A percentile compares a stretch with the other conserved stretches of the same genome.
Evolutionary conservation across 2,113 vertebrate genomes (phyloP).

Genomic region (Toxotes chatareus): DNA sequence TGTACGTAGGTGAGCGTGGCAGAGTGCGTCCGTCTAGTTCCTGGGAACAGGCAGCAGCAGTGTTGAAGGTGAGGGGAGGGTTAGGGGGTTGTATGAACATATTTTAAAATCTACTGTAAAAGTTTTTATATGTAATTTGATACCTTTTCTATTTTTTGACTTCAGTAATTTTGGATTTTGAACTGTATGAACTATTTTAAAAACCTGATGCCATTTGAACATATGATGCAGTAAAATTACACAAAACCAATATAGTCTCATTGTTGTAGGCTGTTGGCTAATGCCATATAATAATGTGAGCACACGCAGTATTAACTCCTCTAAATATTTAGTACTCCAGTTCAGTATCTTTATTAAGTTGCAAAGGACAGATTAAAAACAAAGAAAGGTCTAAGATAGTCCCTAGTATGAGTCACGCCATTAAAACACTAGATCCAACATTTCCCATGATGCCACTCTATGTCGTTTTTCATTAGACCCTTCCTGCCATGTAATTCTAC

Average conservation of each 20-base stretch:
- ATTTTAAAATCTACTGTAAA: background rate
- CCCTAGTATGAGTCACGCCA: no score
- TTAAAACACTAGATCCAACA: background rate
- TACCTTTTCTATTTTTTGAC: background rate
- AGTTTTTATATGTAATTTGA: background rate
- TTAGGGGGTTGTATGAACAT: conserved; percentile 3
- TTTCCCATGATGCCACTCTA: background rate
- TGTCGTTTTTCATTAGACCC: no score
- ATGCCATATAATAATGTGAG: background rate
- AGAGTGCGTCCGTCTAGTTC: background rate
- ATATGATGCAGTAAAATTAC: background rate
- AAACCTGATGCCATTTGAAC: background rate
- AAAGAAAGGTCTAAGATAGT: background rate
- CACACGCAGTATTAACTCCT: background rate
- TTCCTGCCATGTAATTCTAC: background rate
- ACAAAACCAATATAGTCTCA: background rate
- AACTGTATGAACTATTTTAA: background rate
- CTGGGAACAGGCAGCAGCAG: conserved; percentile 25
- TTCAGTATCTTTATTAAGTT: background rate
- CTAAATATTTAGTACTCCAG: background rate
- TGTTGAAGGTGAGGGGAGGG: conserved; percentile 15
- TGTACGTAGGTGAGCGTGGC: conserved; percentile 37
- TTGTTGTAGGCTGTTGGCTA: no score
- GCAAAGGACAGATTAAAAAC: background rate
- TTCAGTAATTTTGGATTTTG: background rate